phyloP scores from a whole-genome alignment of 2,113 vertebrate genomes.

The Pollimyrus isidori region DNA sequence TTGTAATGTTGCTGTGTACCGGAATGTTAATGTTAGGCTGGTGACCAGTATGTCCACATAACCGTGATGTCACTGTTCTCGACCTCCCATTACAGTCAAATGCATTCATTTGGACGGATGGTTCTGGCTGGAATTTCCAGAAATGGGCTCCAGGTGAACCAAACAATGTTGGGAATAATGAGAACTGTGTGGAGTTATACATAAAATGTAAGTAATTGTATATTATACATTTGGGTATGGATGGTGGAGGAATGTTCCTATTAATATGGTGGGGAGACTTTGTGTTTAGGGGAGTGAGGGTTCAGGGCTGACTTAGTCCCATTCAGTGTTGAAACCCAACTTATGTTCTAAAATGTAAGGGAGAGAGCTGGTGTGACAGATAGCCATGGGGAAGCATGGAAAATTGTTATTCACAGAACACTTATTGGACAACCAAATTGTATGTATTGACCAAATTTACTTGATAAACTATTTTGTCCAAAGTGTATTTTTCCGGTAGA shows the following conservation, averaged over 20 bases:
- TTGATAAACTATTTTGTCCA: background rate
- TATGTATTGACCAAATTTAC: background rate
- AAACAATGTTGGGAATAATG: background rate
- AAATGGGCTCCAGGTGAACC: slow-evolving; percentile 16
- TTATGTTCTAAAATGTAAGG: background rate
- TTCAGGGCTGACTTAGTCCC: background rate
- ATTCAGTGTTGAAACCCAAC: background rate
- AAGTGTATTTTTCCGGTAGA: background rate
- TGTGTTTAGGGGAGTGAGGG: background rate
- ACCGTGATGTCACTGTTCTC: background rate
- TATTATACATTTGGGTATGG: background rate
- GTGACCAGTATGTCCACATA: background rate
- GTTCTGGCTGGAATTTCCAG: slow-evolving; percentile 9
- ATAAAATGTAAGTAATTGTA: background rate
- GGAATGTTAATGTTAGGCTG: background rate
- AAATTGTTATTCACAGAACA: background rate
- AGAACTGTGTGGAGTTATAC: slow-evolving; percentile 20
- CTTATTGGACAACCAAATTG: background rate
- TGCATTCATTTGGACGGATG: slow-evolving; percentile 14
- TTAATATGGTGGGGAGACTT: background rate
- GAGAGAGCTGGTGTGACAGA: background rate
- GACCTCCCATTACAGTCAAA: background rate
- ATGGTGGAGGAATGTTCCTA: background rate
- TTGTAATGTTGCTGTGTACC: too few relatives aligned
- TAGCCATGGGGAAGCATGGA: background rate